phyloP scores from a whole-genome alignment of 2,888 invertebrate genomes.

The Phengaris arion region DNA sequence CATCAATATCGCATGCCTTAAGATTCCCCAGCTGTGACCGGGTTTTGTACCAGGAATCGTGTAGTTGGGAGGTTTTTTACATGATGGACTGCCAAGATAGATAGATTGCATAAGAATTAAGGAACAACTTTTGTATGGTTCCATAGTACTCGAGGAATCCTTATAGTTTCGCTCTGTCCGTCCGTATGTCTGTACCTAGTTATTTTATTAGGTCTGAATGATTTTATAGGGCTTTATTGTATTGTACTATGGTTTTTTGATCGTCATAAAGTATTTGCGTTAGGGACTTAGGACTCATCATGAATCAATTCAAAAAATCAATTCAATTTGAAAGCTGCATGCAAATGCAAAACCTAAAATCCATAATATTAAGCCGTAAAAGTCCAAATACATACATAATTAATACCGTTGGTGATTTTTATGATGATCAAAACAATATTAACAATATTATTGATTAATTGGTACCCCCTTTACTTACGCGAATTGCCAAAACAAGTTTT shows the following conservation, averaged over 20 bases:
- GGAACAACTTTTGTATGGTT: too few species aligned
- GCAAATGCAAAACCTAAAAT: not conserved
- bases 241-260: too few species aligned
- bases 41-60: not conserved
- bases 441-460: not conserved
- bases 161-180: too few species aligned
- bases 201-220: too few species aligned
- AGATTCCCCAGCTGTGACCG: slow-evolving; percentile 3
- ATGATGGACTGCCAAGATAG: too few species aligned
- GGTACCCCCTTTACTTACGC: not conserved
- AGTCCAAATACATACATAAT: not conserved
- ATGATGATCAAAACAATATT: not conserved
- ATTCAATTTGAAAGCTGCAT: not conserved
- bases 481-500: not conserved
- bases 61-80: not conserved
- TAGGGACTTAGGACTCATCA: too few species aligned
- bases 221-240: too few species aligned
- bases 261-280: too few species aligned
- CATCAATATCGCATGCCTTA: slow-evolving; percentile 13
- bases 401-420: not conserved
- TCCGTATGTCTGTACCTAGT: too few species aligned
- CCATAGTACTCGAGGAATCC: too few species aligned
- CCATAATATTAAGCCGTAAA: not conserved
- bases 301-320: too few species aligned
- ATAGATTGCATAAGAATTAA: too few species aligned